These are phyloP conservation scores for Baryphthengus martii DNA, from an alignment of 2,113 vertebrate genomes.

Conservation along the genomic window DNA sequence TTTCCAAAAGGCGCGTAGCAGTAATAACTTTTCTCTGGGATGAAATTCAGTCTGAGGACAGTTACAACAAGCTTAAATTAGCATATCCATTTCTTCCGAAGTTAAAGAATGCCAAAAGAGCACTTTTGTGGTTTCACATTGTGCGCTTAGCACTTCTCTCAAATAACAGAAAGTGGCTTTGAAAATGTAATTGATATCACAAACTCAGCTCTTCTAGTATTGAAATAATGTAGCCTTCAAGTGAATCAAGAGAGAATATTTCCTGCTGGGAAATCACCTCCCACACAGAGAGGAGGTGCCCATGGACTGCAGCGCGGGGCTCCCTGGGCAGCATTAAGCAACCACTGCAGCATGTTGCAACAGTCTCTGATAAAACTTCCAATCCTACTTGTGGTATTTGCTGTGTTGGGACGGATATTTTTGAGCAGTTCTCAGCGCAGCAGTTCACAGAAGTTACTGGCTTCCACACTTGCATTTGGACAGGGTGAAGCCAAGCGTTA, in stretches of 20 bases:
- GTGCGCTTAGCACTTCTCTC: not conserved
- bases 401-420: not conserved
- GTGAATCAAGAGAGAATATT: not conserved
- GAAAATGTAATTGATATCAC: constrained; percentile 5
- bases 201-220: constrained; percentile 12
- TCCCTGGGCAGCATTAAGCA: not conserved
- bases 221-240: not conserved
- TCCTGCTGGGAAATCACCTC: not conserved
- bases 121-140: constrained; percentile 46
- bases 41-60: not conserved
- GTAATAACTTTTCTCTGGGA: not conserved
- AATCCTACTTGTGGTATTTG: not conserved
- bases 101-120: constrained; percentile 43
- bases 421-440: not conserved
- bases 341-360: not conserved
- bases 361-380: not conserved
- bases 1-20: not conserved
- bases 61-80: constrained; percentile 12
- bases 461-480: not conserved
- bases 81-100: not conserved
- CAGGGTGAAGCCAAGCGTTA: rapidly evolving
- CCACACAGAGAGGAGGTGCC: rapidly evolving
- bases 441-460: not conserved
- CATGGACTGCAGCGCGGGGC: rapidly evolving
- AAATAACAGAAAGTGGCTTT: constrained; percentile 5